phyloP scores from a whole-genome alignment of 2,888 invertebrate species.

The Dichetophora obliterata region DNA sequence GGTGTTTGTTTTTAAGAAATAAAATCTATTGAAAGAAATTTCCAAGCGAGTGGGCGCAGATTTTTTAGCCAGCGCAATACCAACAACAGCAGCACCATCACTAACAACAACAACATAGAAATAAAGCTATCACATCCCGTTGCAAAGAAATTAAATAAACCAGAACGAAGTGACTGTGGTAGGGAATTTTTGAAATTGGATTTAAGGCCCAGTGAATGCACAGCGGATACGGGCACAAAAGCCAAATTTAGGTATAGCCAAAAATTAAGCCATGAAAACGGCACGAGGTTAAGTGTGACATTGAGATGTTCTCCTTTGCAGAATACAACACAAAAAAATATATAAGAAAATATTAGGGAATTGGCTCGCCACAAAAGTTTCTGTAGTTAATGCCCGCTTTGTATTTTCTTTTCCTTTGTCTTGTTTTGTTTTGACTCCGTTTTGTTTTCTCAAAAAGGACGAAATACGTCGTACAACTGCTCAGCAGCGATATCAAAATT shows the following conservation, averaged over 20 bases:
- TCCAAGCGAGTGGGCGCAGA: background rate
- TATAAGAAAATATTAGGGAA: background rate
- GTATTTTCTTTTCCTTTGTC: background rate
- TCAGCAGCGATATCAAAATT: slow-evolving; percentile 6
- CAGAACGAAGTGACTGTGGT: background rate
- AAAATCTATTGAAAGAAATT: slow-evolving; percentile 11
- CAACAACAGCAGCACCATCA: background rate
- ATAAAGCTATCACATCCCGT: background rate
- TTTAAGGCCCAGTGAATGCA: slow-evolving; percentile 2
- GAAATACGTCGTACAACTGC: background rate
- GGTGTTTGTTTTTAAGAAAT: background rate
- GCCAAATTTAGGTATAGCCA: background rate
- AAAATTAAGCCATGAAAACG: background rate
- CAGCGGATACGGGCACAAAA: background rate
- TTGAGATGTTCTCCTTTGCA: too few species aligned
- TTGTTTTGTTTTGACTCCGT: background rate
- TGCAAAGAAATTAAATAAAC: background rate
- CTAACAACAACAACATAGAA: background rate
- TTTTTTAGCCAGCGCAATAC: background rate
- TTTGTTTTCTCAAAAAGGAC: too few species aligned
- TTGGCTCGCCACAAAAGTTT: background rate
- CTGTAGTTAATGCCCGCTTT: background rate
- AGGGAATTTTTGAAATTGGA: background rate
- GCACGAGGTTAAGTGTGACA: background rate
- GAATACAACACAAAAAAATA: background rate